These are phyloP conservation scores for Gasterosteus aculeatus DNA, from an alignment of 2,113 vertebrate species.

Conservation along the genomic window DNA sequence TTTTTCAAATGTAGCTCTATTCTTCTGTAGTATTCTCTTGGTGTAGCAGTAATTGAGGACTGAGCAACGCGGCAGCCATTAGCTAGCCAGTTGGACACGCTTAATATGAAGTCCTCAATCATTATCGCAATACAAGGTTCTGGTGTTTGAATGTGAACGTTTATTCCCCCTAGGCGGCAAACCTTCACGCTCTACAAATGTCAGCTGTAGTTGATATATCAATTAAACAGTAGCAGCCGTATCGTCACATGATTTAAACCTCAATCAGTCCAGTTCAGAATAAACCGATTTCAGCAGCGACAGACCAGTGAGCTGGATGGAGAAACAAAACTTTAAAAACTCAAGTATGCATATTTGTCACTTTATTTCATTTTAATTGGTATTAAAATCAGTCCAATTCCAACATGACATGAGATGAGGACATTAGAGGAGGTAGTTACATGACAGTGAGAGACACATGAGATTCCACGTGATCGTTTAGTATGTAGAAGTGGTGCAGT, in stretches of 20 bases:
- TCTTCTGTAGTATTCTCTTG: too few relatives aligned
- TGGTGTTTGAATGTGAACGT: too few relatives aligned
- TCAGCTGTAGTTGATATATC: neutral
- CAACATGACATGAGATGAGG: conserved; percentile 44
- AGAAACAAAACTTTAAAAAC: neutral
- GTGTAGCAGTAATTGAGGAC: too few relatives aligned
- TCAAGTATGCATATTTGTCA: conserved; percentile 4
- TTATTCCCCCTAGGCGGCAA: too few relatives aligned
- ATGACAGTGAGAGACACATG: conserved; percentile 31
- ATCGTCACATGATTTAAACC: too few relatives aligned
- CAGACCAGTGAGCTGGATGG: neutral
- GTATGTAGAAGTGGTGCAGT: conserved; percentile 19
- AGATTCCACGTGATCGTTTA: conserved; percentile 1
- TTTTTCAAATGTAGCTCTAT: too few relatives aligned
- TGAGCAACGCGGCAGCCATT: too few relatives aligned
- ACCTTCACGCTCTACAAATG: too few relatives aligned
- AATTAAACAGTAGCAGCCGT: neutral
- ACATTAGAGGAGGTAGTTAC: conserved; percentile 62
- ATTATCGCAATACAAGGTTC: too few relatives aligned
- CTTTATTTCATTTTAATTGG: conserved; percentile 51
- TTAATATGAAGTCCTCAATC: too few relatives aligned
- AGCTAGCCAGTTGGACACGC: too few relatives aligned
- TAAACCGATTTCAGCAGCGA: neutral
- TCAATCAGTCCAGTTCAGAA: neutral
- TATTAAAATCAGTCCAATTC: conserved; percentile 50